These are phyloP conservation scores for Hycleus cichorii DNA, from an alignment of 1,140 invertebrate genomes.

Conservation along the genomic window DNA sequence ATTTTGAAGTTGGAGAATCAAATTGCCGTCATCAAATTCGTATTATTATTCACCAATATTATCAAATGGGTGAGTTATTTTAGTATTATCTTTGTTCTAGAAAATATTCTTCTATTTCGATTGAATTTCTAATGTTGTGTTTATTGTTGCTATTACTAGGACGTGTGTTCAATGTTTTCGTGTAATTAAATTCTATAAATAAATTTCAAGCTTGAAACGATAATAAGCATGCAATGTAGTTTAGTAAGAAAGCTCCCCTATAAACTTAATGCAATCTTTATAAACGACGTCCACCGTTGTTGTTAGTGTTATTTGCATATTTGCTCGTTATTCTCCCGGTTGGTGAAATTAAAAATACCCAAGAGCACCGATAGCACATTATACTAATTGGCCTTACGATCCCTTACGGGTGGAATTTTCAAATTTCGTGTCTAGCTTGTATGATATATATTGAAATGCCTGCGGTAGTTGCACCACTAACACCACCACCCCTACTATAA, in stretches of 20 bases:
- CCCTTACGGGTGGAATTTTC: constrained; percentile 20
- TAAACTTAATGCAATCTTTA: constrained; percentile 26
- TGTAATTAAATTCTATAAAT: constrained; percentile 33
- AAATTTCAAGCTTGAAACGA: constrained; percentile 26
- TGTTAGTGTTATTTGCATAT: constrained; percentile 27
- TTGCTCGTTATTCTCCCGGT: constrained; percentile 21
- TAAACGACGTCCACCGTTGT: constrained; percentile 13
- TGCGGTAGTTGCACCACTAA: constrained; percentile 14
- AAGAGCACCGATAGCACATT: constrained; percentile 9
- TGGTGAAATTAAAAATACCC: constrained; percentile 30
- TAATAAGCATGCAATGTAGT: constrained; percentile 30
- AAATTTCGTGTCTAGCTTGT: constrained; percentile 16
- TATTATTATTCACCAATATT: constrained; percentile 35
- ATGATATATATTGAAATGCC: constrained; percentile 20
- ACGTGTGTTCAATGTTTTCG: constrained; percentile 1
- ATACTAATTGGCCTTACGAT: constrained; percentile 19
- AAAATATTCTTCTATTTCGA: too few relatives aligned
- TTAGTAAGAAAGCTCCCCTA: constrained; percentile 17
- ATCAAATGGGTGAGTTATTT: constrained; percentile 34
- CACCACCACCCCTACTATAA: constrained; percentile 1
- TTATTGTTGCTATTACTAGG: too few relatives aligned
- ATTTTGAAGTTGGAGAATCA: constrained; percentile 34
- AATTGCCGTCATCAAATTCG: constrained; percentile 36
- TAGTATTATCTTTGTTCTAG: too few relatives aligned
- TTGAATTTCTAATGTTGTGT: too few relatives aligned